These are phyloP conservation scores for Sinohyriopsis cumingii DNA, from an alignment of 2,888 invertebrate genomes.

Conservation along the genomic window DNA sequence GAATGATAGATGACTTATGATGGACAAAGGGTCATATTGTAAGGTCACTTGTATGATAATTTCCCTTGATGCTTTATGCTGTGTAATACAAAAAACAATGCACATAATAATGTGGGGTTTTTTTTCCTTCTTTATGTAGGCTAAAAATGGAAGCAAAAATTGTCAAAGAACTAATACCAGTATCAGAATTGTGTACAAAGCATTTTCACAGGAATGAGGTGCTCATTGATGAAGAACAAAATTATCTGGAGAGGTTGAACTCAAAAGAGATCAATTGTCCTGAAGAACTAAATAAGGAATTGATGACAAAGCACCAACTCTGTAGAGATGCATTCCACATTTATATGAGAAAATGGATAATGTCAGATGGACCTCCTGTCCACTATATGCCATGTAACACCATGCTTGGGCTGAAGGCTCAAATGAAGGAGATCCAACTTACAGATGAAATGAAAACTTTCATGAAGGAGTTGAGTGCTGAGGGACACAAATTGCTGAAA, in stretches of 20 bases:
- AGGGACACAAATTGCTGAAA: constrained; percentile 23
- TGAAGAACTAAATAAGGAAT: constrained; percentile 20
- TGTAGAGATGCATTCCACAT: constrained; percentile 25
- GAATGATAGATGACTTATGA: no score
- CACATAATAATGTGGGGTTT: no score
- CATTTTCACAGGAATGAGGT: constrained; percentile 34
- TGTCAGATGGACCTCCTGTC: constrained; percentile 26
- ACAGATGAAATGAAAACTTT: constrained; percentile 21
- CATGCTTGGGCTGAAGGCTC: constrained; percentile 21
- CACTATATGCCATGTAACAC: constrained; percentile 29
- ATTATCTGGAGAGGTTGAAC: constrained; percentile 20
- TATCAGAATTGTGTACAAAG: constrained; percentile 1
- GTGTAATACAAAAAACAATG: no score
- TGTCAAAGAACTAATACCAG: no score
- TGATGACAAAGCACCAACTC: constrained; percentile 21
- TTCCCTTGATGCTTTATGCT: no score
- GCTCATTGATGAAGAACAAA: constrained; percentile 27
- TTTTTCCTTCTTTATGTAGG: no score
- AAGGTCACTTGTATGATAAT: no score
- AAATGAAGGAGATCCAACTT: constrained; percentile 22
- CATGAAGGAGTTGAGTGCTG: constrained; percentile 21
- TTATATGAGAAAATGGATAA: constrained; percentile 25
- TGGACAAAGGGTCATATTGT: no score
- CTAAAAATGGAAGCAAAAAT: no score
- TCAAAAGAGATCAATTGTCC: constrained; percentile 10